These are phyloP conservation scores for Pilophorus perplexus DNA, from an alignment of 2,888 invertebrate genomes.

Conservation along the genomic window DNA sequence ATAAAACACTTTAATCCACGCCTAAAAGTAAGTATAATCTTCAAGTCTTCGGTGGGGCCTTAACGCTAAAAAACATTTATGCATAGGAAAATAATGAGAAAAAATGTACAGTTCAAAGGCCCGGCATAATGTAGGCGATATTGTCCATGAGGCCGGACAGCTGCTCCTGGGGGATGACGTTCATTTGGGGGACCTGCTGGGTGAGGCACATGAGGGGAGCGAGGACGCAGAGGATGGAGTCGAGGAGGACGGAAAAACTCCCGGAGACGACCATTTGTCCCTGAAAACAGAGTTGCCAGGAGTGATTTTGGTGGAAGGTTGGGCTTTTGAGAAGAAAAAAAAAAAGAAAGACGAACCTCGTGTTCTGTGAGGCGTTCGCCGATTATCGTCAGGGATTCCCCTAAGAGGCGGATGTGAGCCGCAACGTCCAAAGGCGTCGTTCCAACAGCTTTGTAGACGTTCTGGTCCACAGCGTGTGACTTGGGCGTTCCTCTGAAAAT, in stretches of 20 bases:
- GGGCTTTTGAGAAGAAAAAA: background rate
- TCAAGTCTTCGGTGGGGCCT: too few relatives aligned
- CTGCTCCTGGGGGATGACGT: constrained; percentile 61
- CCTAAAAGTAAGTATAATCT: too few relatives aligned
- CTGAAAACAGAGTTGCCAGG: constrained; percentile 53
- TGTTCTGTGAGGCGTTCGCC: constrained; percentile 91
- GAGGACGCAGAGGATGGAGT: constrained; percentile 86
- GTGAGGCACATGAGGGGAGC: constrained; percentile 85
- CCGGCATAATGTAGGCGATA: constrained; percentile 92
- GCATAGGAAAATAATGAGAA: too few relatives aligned
- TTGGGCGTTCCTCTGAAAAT: constrained; percentile 7
- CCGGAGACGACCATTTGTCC: constrained; percentile 95
- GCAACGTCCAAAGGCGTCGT: constrained; percentile 86
- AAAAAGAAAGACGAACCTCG: constrained; percentile 57
- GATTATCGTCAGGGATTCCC: constrained; percentile 90
- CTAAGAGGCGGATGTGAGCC: constrained; percentile 85
- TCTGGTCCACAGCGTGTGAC: constrained; percentile 44
- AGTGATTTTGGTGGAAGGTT: constrained; percentile 24
- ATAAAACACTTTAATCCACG: too few relatives aligned
- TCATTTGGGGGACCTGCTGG: constrained; percentile 74
- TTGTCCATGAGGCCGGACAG: constrained; percentile 76
- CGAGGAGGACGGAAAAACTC: constrained; percentile 85
- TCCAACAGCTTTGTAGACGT: constrained; percentile 64
- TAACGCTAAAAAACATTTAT: too few relatives aligned
- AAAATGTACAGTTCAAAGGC: constrained; percentile 56